Conservation (phyloP, 2,888 invertebrate species). For the Eilema depressum region DNA sequence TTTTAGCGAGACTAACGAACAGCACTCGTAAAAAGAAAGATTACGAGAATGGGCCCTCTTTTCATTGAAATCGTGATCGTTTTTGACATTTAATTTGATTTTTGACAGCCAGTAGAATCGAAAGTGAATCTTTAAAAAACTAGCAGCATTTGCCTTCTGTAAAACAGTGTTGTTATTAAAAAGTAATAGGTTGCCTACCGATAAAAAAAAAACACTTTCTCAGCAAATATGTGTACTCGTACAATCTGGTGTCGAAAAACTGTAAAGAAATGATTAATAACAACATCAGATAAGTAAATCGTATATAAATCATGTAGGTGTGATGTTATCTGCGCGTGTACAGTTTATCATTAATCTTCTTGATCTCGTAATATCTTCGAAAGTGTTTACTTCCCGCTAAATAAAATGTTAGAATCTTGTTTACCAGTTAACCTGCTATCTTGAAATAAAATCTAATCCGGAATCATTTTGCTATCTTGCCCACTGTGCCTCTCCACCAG, state of each 20-base stretch:
- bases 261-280: slow-evolving; percentile 31
- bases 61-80: too few species aligned
- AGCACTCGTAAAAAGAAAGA: too few species aligned
- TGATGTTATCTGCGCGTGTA: slow-evolving; percentile 60
- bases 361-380: slow-evolving; percentile 57
- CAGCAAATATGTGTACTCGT: slow-evolving; percentile 31
- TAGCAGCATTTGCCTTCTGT: too few species aligned
- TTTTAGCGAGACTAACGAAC: too few species aligned
- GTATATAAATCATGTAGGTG: slow-evolving; percentile 44
- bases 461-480: too few species aligned
- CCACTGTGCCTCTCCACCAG: too few species aligned
- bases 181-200: too few species aligned
- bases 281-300: slow-evolving; percentile 35
- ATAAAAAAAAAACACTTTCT: slow-evolving; percentile 28
- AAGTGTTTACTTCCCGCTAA: slow-evolving; percentile 49
- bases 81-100: too few species aligned
- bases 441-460: not conserved
- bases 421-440: not conserved
- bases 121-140: too few species aligned
- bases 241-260: slow-evolving; percentile 45
- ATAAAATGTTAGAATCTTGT: slow-evolving; percentile 11
- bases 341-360: slow-evolving; percentile 60
- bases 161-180: too few species aligned
- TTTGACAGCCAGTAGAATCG: too few species aligned
- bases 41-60: too few species aligned